Base-by-base conservation (phyloP, 2,888 invertebrate species). In the Eilema sororculum region DNA sequence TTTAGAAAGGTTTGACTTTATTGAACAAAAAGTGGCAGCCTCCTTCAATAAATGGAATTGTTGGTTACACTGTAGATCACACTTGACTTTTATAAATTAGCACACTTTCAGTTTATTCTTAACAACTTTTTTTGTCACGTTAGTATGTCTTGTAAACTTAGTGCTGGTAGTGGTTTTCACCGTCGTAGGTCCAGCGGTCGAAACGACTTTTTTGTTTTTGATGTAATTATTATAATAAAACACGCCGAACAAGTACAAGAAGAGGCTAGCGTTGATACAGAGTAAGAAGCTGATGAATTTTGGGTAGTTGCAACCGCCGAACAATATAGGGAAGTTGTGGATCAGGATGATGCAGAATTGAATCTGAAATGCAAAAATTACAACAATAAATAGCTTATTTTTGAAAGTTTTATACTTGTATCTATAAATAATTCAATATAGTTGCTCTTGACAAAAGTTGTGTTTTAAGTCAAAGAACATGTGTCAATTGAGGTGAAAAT, bases 291-390 rank as follows among this genome's bases (percentile, higher is more conserved):
- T 96, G 79, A 98, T 96, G 20, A 95, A 88, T 84, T 97, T 97
- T 0, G 98, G 97, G 82, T 97, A 97, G 86, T 96, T 96, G 90
- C 97, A 97, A 78, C 96, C 97, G 76, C 96, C 95, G 84, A 97
- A 96, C 94, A 96, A 96, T 9, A 97, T 95, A 79, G 94, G 94
- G 67, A 96, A 89, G 82, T 97, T 96, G 89, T 98, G 98, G 69
- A 96, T 95, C 86, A 98, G 96, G 86, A 98, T 96, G 59, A 98
- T 96, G 84, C 96, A 92, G 90, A 98, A 98, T 90, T 98, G 98
- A 67, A 97, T 78, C 78, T 83, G 74, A 25, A 84, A 77, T 8
- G 9, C 16, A 74, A 58, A 69, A 67, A 25, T 5, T 3, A 52
- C n/a, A n/a, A 16, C 5, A 3, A 33, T 37, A 37, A 37, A 37